Base-by-base conservation (phyloP, 2,797 vertebrate genomes). In the Ceyx erithaca region DNA sequence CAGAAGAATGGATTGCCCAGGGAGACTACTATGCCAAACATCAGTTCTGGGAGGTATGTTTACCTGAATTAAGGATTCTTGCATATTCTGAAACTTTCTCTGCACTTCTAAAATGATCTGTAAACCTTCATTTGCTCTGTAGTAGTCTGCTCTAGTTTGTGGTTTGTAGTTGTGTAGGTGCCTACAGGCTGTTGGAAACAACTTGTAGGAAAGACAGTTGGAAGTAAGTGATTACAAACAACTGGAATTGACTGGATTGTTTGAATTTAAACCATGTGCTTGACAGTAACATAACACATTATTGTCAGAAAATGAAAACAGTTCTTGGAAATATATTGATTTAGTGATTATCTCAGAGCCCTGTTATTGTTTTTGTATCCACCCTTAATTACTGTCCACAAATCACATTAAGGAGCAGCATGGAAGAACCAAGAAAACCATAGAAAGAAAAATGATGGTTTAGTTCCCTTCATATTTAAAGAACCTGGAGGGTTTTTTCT, bases 21-120 rank as follows among this genome's bases (percentile, higher is more conserved):
- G 98, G 98, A 84, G 98, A 98, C 26, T 98, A 98, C 85, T 98
- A 98, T 6, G 97, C 97, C 54, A 98, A 97, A 75, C 98, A 98
- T 89, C 97, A 98, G 80, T 98, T 98, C 89, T 98, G 98, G 98
- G 98, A 98, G 98, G 98, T 33, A 31, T 37, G 6, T 79, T 87
- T 78, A 15, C 62, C 23, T 89, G 72, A 88, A 94, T 63, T 58
- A 73, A 87, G 25, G 41, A 41, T 77, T 89, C 43, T 84, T 91
- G 12, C 43, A 33, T 69, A 5, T 75, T 90, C 23, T 72, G 40
- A 69, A 81, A 52, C 21, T 13, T 40, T 45, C 6, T 72, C 73
- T 73, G 6, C 25, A 15, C 70, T 46, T 54, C 2, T 71, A 51
- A 82, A 87, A 59, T 25, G 15, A 21, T 41, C 31, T 66, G 22